Conservation (phyloP, 2,797 vertebrate genomes). For the Girardinus metallicus region DNA sequence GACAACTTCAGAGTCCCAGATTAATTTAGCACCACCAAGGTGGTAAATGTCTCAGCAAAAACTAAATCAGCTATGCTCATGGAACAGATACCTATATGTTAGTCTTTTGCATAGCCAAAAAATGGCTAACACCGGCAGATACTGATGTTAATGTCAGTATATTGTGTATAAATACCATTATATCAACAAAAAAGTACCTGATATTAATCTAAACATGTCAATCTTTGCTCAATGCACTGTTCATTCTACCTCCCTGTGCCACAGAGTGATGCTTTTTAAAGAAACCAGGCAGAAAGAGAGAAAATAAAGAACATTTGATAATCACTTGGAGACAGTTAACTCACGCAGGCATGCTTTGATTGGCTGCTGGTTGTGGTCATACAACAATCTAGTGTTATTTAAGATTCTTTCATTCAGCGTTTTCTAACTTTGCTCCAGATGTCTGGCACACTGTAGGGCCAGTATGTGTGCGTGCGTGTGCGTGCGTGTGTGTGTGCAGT, state of each 20-base stretch:
- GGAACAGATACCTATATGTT: no score
- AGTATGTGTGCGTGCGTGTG: constrained; percentile 36
- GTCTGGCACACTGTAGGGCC: constrained; percentile 70
- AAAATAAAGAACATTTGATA: constrained; percentile 63
- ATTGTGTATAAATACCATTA: background rate
- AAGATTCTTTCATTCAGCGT: constrained; percentile 80
- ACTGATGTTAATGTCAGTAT: background rate
- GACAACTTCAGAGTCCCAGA: background rate
- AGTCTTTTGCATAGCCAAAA: background rate
- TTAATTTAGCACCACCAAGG: background rate
- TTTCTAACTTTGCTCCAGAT: constrained; percentile 82
- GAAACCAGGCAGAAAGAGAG: constrained; percentile 51
- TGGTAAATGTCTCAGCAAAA: background rate
- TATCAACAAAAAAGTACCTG: background rate
- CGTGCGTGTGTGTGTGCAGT: constrained; percentile 30
- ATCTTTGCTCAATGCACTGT: constrained; percentile 62
- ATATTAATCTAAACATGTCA: constrained; percentile 28
- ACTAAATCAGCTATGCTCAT: background rate
- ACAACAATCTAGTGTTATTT: constrained; percentile 78
- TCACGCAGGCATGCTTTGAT: constrained; percentile 72
- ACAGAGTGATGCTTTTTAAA: constrained; percentile 60
- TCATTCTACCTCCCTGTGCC: constrained; percentile 66
- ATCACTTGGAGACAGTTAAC: constrained; percentile 75
- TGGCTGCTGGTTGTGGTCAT: constrained; percentile 68
- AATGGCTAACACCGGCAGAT: background rate